phyloP scores from a whole-genome alignment of 2,888 invertebrate species.

The Campoplex nolae region DNA sequence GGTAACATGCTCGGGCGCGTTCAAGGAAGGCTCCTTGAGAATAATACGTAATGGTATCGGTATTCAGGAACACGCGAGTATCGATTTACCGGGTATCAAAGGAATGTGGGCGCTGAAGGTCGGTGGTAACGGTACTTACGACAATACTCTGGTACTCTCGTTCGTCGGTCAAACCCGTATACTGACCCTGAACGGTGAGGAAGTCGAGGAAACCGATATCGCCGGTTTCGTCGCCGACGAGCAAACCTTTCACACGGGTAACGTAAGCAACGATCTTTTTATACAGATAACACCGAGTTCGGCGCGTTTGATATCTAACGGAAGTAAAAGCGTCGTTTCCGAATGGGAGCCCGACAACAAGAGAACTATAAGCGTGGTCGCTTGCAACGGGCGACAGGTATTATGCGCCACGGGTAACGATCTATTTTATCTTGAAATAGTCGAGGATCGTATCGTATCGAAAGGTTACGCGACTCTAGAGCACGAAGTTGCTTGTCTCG shows the following conservation, averaged over 20 bases:
- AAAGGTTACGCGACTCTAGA: slow-evolving; percentile 91
- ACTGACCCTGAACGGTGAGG: slow-evolving; percentile 95
- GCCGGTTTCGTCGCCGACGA: slow-evolving; percentile 95
- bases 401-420: slow-evolving; percentile 95
- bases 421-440: slow-evolving; percentile 92
- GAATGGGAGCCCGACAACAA: slow-evolving; percentile 91
- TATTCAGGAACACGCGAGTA: slow-evolving; percentile 98
- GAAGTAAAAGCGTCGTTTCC: slow-evolving; percentile 88
- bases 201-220: slow-evolving; percentile 98
- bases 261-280: slow-evolving; percentile 93
- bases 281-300: slow-evolving; percentile 91
- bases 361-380: slow-evolving; percentile 94
- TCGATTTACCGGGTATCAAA: slow-evolving; percentile 98
- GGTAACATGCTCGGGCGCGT: slow-evolving; percentile 98
- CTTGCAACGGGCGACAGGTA: slow-evolving; percentile 91
- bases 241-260: slow-evolving; percentile 97
- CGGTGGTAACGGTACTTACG: slow-evolving; percentile 87
- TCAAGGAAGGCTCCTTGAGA: slow-evolving; percentile 98
- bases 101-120: slow-evolving; percentile 98
- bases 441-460: slow-evolving; percentile 87
- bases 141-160: slow-evolving; percentile 96
- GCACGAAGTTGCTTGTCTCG: slow-evolving; percentile 98
- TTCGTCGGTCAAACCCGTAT: slow-evolving; percentile 99
- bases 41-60: slow-evolving; percentile 99
- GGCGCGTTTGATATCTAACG: slow-evolving; percentile 90